phyloP scores from a whole-genome alignment of 2,797 vertebrate species.

The Synanceia verrucosa region DNA sequence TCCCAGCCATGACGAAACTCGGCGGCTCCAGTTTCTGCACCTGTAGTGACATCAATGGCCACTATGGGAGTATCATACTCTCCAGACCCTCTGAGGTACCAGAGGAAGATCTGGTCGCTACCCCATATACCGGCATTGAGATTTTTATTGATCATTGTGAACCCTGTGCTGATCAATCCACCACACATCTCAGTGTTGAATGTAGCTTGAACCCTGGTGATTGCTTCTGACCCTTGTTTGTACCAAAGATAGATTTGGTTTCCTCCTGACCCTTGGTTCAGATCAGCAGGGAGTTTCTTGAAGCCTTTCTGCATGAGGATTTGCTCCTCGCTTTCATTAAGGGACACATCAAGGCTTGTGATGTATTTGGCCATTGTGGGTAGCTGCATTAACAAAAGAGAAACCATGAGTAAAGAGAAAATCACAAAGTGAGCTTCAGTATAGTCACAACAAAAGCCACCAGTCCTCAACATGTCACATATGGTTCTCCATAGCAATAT shows the following conservation, averaged over 20 bases:
- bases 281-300: background rate
- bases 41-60: background rate
- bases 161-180: background rate
- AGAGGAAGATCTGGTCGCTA: background rate
- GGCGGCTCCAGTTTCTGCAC: accelerated
- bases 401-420: background rate
- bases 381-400: background rate
- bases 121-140: background rate
- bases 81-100: background rate
- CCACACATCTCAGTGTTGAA: background rate
- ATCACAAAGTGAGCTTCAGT: background rate
- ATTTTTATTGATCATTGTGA: background rate
- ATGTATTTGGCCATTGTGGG: background rate
- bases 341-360: background rate
- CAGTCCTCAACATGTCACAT: background rate
- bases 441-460: background rate
- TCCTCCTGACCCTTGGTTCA: conserved; percentile 6
- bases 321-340: background rate
- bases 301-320: background rate
- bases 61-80: background rate
- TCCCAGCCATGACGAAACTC: background rate
- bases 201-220: conserved; percentile 21
- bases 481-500: background rate
- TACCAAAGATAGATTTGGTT: background rate
- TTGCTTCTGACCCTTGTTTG: background rate